Evolutionary conservation across 2,888 invertebrate species (phyloP), one percentile per base, ranked within the genome.

Genomic region (Gasteruption jaculator): DNA sequence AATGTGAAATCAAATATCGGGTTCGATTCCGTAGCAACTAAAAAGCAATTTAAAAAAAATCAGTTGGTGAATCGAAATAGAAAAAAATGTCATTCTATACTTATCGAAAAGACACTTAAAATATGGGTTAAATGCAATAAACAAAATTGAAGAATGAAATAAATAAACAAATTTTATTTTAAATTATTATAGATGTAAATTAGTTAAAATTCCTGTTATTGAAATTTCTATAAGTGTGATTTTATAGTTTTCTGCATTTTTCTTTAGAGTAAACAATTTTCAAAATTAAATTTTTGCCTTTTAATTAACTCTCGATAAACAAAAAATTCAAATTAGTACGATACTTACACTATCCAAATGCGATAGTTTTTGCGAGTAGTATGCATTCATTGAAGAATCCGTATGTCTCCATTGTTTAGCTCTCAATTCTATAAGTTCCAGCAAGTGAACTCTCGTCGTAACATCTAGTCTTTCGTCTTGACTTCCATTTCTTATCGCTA

Each of bases 391-490:
- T n/a, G n/a, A n/a, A 58, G 86, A 84, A 71, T 89, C 87, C 54
- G 82, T 84, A 48, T 85, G 83, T 66, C 86, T 84, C 94, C 94
- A 94, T 65, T 86, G 83, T 73, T 88, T 88, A 49, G 93, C 93
- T 68, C 94, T 80, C 65, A 94, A 76, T 75, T 95, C 94, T 60
- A 95, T 91, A 50, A 94, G 77, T 76, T 94, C 92, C 68, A 95
- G 82, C 62, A 94, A 79, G 72, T 89, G 86, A 65, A 91, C 80
- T 72, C 92, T 81, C 61, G 89, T 87, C 72, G 86, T 82, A 68
- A 86, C 81, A 68, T 91, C 91, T 61, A 93, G 76, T 70, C 85
- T 81, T 71, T 87, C 86, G 73, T 91, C 89, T 71, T 89, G 86
- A 61, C 89, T 89, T 60, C 88, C 90, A 75, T 91, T 90, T 59